phyloP scores from a whole-genome alignment of 2,113 vertebrate species.

The Cebidichthys violaceus region DNA sequence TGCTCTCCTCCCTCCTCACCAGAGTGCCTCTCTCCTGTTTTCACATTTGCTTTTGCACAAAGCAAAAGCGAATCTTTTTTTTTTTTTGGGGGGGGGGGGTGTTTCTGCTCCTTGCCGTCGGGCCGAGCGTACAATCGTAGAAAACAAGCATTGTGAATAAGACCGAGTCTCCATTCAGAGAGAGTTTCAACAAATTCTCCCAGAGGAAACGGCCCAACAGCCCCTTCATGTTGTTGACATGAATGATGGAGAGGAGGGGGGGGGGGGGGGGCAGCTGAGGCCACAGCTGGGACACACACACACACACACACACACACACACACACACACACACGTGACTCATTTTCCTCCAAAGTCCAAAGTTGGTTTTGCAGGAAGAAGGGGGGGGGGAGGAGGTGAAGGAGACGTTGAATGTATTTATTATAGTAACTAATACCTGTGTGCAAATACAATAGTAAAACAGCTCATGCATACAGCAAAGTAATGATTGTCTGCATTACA shows the following conservation, averaged over 20 bases:
- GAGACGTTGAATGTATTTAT: background rate
- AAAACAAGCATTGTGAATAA: conserved; percentile 22
- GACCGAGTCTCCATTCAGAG: background rate
- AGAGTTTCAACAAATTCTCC: conserved; percentile 17
- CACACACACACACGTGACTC: conserved; percentile 5
- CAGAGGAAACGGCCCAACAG: conserved; percentile 43
- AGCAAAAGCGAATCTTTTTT: no score
- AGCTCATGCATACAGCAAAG: background rate
- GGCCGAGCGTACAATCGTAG: background rate
- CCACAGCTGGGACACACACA: conserved; percentile 31
- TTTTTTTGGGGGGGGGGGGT: no score
- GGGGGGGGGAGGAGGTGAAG: background rate
- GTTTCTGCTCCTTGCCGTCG: background rate
- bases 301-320: background rate
- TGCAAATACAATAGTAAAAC: conserved; percentile 11
- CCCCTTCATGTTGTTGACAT: conserved; percentile 25
- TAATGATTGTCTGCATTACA: background rate
- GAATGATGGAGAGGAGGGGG: conserved; percentile 32
- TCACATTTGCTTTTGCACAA: conserved; percentile 24
- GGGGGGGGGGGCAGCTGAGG: conserved; percentile 58
- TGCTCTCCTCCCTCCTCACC: conserved; percentile 33
- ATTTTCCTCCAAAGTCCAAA: conserved; percentile 27
- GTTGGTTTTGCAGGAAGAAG: conserved; percentile 13
- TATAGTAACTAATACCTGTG: conserved; percentile 10
- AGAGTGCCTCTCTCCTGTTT: conserved; percentile 1